Percentiles rank a stretch among this genome's conserved stretches.
Evolutionary conservation across 2,888 invertebrate genomes (phyloP).

Genomic region (Opisthograptis luteolata): DNA sequence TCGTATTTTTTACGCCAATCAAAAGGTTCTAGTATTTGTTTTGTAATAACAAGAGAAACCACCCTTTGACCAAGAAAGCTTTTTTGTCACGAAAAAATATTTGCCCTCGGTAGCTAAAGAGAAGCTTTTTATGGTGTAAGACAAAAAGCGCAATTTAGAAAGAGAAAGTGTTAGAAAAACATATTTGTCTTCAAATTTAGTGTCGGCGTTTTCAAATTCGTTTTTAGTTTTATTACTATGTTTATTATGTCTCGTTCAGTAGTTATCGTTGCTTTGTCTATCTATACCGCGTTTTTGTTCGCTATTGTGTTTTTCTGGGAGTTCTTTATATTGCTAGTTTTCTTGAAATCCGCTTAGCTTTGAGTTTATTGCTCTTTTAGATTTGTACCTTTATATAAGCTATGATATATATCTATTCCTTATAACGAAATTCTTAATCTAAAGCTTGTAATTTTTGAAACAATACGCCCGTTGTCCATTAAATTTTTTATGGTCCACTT

Average conservation of each 20-base stretch:
- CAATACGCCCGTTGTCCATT: too few relatives aligned
- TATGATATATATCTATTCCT: too few relatives aligned
- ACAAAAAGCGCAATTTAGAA: slow-evolving; percentile 55
- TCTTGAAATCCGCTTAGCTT: slow-evolving; percentile 7
- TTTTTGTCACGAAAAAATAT: slow-evolving; percentile 34
- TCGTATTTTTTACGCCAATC: slow-evolving; percentile 67
- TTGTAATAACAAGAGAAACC: slow-evolving; percentile 32
- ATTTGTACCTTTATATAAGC: background rate
- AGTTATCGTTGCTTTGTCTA: slow-evolving; percentile 26
- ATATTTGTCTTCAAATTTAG: slow-evolving; percentile 25
- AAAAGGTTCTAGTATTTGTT: slow-evolving; percentile 63
- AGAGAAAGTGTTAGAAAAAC: slow-evolving; percentile 62
- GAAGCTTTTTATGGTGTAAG: slow-evolving; percentile 40
- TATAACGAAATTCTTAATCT: too few relatives aligned
- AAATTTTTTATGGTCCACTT: too few relatives aligned
- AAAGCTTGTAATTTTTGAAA: too few relatives aligned
- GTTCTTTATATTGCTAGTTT: slow-evolving; percentile 7
- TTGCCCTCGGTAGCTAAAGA: slow-evolving; percentile 53
- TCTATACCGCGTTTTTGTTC: slow-evolving; percentile 13
- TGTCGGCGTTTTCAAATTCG: slow-evolving; percentile 29
- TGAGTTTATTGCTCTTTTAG: background rate
- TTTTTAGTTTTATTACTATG: slow-evolving; percentile 41
- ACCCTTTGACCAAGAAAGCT: slow-evolving; percentile 34
- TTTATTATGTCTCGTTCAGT: slow-evolving; percentile 27
- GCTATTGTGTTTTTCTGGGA: slow-evolving; percentile 16